Evolutionary conservation across 1,140 invertebrate species (phyloP).

Genomic region (Trissolcus basalis): DNA sequence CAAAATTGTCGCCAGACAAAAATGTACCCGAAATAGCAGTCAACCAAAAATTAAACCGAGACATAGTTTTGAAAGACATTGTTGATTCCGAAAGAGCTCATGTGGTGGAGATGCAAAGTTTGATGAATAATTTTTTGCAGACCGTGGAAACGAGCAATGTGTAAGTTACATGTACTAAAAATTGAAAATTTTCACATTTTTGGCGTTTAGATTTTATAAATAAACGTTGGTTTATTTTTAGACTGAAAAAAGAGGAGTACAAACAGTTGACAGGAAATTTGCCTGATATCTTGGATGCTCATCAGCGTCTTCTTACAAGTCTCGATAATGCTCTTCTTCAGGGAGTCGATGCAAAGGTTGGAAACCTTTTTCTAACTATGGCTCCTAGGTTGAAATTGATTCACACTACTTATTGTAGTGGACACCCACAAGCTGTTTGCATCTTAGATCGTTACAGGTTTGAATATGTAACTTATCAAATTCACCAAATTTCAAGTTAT

Average conservation of each 20-base stretch:
- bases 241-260: constrained; percentile 90
- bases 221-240: constrained; percentile 72
- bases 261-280: constrained; percentile 91
- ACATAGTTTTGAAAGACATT: constrained; percentile 93
- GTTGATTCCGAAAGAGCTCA: constrained; percentile 94
- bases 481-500: not conserved
- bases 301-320: constrained; percentile 85
- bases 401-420: constrained; percentile 91
- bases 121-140: constrained; percentile 89
- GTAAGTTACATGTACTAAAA: constrained; percentile 81
- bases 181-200: not conserved
- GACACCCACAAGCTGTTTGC: constrained; percentile 94
- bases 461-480: not conserved
- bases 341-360: constrained; percentile 88
- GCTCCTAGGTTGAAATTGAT: constrained; percentile 91
- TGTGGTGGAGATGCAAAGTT: constrained; percentile 89
- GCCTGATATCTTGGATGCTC: constrained; percentile 88
- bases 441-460: constrained; percentile 93
- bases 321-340: constrained; percentile 86
- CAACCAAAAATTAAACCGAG: constrained; percentile 83
- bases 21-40: constrained; percentile 72
- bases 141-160: constrained; percentile 89
- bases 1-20: constrained; percentile 81
- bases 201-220: constrained; percentile 10
- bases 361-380: constrained; percentile 91